Evolutionary conservation across 2,113 vertebrate genomes (phyloP), one percentile per base, ranked within the genome.

Genomic region (Nematolebias whitei): DNA sequence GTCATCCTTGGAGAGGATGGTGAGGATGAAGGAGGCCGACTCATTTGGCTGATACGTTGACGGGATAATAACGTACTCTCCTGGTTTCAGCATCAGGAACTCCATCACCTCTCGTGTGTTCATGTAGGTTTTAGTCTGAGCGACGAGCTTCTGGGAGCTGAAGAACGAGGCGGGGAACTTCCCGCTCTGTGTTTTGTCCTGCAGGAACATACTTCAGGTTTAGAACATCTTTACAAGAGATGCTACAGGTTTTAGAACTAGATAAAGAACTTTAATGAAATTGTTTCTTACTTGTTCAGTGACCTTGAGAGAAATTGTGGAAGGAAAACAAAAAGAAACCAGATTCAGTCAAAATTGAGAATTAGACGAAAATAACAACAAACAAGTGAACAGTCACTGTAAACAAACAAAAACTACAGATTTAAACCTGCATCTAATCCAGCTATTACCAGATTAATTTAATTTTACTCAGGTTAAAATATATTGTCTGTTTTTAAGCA

Each of bases 51-150:
- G 44, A 48, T 16, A 84, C 22, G 89, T 88, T 38, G 80, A 86
- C 0, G 91, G 92, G 18, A 93, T 85, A 4, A 93, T 87, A 57
- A 93, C 22, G 45, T 92, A 92, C 29, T 89, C 82, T 5, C 81
- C 91, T 16, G 87, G 80, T 23, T 62, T 79, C 10, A 93, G 69
- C 1, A 0, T 1, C 0, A 88, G 32, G 18, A 83, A 76, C 68
- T 85, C 78, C 76, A 85, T 87, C 39, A 88, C 82, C 49, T 90
- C 86, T 6, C 92, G 86, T 1, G 72, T 45, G 1, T 89, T 80
- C 4, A 76, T 5, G 26, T 47, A 84, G 12, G 10, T 35, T 60
- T 84, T 58, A 0, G 51, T 71, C 41, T 82, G 40, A 18, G 50
- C 77, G 2, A 85, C 67, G 0, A 74, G 58, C 15, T 0, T 0